phyloP scores from a whole-genome alignment of 1,140 invertebrate species.

The Pentalonia nigronervosa region DNA sequence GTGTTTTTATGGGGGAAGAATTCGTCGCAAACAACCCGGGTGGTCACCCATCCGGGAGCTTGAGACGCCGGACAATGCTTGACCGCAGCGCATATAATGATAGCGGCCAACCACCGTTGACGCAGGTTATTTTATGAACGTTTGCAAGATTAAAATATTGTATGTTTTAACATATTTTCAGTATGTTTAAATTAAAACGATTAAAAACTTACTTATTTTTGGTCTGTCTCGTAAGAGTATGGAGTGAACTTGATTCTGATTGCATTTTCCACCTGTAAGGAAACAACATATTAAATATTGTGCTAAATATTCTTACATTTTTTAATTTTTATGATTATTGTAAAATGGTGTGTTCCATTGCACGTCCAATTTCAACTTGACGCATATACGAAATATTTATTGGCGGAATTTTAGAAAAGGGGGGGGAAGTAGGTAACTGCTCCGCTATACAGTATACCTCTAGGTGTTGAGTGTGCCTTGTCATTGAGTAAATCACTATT shows the following conservation, averaged over 20 bases:
- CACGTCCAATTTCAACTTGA: background rate
- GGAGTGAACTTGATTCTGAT: constrained; percentile 27
- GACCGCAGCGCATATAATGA: too few species aligned
- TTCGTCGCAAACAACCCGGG: too few species aligned
- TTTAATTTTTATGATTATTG: background rate
- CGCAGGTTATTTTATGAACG: background rate
- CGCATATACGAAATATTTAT: too few species aligned
- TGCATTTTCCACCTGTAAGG: constrained; percentile 41
- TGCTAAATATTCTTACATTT: background rate
- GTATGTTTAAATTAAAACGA: background rate
- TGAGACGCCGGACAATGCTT: too few species aligned
- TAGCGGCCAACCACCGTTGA: too few species aligned
- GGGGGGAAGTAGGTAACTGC: too few species aligned
- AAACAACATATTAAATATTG: background rate
- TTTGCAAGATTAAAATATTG: background rate
- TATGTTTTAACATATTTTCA: background rate
- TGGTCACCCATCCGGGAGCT: too few species aligned
- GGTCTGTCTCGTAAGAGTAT: background rate
- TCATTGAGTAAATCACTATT: too few species aligned
- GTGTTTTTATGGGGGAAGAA: too few species aligned
- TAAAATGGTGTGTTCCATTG: background rate
- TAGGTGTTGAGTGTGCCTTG: too few species aligned
- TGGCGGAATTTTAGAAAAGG: too few species aligned
- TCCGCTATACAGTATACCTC: too few species aligned
- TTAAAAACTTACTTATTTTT: constrained; percentile 49